Base-by-base conservation (phyloP, 1,140 invertebrate genomes). In the Sinella curviseta region DNA sequence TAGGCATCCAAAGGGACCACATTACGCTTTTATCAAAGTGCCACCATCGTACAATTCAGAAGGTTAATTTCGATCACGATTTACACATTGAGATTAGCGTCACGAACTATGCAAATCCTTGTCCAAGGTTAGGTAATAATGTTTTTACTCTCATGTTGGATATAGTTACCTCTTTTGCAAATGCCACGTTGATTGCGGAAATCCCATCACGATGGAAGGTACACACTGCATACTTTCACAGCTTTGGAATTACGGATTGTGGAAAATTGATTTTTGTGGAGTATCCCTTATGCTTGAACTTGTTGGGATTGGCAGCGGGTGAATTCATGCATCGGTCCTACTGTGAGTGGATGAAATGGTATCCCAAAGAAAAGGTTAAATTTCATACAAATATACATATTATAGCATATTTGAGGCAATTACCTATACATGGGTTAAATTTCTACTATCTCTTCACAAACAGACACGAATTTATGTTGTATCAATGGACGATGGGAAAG, bases 251-350 rank as follows among this genome's bases (percentile, higher is more conserved):
- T 77, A 87, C 88, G 0, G 85, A 88, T 75, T 31, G 26, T 2
- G 88, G 90, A 79, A 89, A 89, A 80, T 84, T 89, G 24, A 84
- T 90, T 57, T 87, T 89, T 74, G 78, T 89, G 54, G 90, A 90
- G 81, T 86, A 87, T 77, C 88, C 89, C 0, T 76, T 89, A 4
- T 74, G 86, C 14, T 77, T 89, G 16, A 88, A 87, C 79, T 83
- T 86, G 24, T 77, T 86, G 20, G 87, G 86, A 77, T 67, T 89
- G 30, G 77, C 87, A 1, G 84, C 86, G 2, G 83, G 84, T 2
- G 85, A 86, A 74, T 80, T 88, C 1, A 85, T 85, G 36, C 86
- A 86, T 20, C 83, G 83, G n/a, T 78, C 88, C 4, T 82, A 87
- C 39, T 78, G 82, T 0, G 86, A 89, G 14, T 87, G 86, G 77